These are phyloP conservation scores for Andrena minutula DNA, from an alignment of 2,888 invertebrate genomes.

Conservation along the genomic window DNA sequence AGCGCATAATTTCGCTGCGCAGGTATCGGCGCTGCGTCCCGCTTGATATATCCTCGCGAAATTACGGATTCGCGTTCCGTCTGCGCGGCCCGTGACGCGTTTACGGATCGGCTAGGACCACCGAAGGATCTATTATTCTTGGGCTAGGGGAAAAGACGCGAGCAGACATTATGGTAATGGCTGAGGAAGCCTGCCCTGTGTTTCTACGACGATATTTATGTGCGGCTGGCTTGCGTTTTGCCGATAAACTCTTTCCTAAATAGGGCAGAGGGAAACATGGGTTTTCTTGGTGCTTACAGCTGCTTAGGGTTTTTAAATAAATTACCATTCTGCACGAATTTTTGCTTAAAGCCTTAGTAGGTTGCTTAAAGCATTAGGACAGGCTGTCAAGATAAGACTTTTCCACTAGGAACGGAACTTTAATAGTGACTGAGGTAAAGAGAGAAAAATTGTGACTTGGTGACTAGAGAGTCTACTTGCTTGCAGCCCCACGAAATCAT, in stretches of 20 bases:
- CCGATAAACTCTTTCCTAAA: neutral
- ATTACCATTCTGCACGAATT: too few relatives aligned
- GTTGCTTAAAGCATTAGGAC: too few relatives aligned
- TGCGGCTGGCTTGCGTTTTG: neutral
- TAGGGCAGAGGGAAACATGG: neutral
- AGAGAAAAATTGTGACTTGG: too few relatives aligned
- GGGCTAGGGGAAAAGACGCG: constrained; percentile 8
- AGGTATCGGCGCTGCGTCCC: neutral
- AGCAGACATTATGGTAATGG: constrained; percentile 26
- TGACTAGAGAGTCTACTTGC: too few relatives aligned
- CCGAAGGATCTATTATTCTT: constrained; percentile 25
- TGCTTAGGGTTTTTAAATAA: too few relatives aligned
- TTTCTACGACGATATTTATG: constrained; percentile 16
- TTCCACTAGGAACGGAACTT: too few relatives aligned
- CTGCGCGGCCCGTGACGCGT: constrained; percentile 13
- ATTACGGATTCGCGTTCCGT: constrained; percentile 29
- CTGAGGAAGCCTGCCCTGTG: neutral
- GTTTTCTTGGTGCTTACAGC: neutral
- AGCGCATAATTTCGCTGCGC: constrained; percentile 14
- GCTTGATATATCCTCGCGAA: constrained; percentile 14
- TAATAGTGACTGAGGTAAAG: too few relatives aligned
- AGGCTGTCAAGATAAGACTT: too few relatives aligned
- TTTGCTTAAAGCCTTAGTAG: too few relatives aligned
- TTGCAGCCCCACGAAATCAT: too few relatives aligned
- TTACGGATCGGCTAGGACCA: constrained; percentile 5